Evolutionary conservation across 2,888 invertebrate genomes (phyloP).

Genomic region (Leptopilina drosophilae): DNA sequence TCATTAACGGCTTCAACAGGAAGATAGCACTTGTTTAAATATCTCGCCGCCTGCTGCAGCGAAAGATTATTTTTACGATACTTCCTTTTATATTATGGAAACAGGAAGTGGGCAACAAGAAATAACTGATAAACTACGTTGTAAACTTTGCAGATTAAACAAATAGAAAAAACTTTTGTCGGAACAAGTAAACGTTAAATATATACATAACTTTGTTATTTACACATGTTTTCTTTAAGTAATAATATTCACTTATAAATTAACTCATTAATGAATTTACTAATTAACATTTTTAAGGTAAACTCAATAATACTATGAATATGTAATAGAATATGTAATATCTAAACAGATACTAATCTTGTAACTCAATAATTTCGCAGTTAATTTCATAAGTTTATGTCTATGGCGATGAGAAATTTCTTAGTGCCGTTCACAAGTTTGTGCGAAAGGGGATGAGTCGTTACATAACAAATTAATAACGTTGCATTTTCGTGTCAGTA

Average conservation of each 20-base stretch:
- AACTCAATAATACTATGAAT: no score
- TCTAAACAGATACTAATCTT: not conserved
- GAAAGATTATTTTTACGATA: slow-evolving; percentile 35
- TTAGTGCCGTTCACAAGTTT: slow-evolving; percentile 1
- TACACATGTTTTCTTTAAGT: no score
- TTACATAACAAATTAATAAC: slow-evolving; percentile 23
- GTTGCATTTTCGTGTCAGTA: slow-evolving; percentile 13
- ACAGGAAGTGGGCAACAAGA: slow-evolving; percentile 6
- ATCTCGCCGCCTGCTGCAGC: slow-evolving; percentile 5
- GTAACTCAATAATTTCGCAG: not conserved
- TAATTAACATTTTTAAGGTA: no score
- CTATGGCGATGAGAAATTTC: not conserved
- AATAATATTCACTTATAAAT: no score
- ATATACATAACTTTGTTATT: no score
- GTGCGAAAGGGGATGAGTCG: not conserved
- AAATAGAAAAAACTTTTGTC: not conserved
- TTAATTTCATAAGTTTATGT: not conserved
- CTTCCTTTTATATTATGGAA: not conserved
- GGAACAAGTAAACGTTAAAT: no score
- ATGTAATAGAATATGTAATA: not conserved
- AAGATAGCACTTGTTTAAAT: slow-evolving; percentile 34
- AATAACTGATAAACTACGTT: not conserved
- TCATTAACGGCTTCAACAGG: not conserved
- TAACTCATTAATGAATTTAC: no score
- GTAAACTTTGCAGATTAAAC: not conserved